Evolutionary conservation across 2,888 invertebrate genomes (phyloP), one percentile per base, ranked within the genome.

Genomic region (Ametastegia equiseti): DNA sequence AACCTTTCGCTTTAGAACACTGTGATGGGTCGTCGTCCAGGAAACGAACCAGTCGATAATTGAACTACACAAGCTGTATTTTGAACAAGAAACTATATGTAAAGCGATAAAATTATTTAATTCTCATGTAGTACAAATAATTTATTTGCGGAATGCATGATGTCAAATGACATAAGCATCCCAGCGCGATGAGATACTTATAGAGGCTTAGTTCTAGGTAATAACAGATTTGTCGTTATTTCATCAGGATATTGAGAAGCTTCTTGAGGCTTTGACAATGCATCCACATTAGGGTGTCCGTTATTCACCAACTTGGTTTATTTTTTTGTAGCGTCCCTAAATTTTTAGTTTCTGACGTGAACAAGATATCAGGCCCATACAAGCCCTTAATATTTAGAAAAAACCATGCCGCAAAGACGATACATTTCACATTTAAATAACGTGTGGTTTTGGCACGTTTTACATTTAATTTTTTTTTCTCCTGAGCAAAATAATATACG

Each of bases 1-100:
- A 71, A 47, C 45, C 71, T 47, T 47, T 71, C 71, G 71, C 71
- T 47, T 71, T 47, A 13, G 19, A 67, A 39, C 9, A 39, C 19
- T 7, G 11, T 23, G 54, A 54, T 19, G 23, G 23, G 11, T 54
- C 11, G 11, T 23, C 9, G 54, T 54, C 9, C 9, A 54, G 23
- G 11, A 54, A 54, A 23, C 19, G 1, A 2, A 54, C 11, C n/a
- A n/a, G n/a, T n/a, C n/a, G n/a, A n/a, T n/a, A n/a, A n/a, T n/a
- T n/a, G n/a, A n/a, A n/a, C n/a, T n/a, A 50, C n/a, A 7, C 19
- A n/a, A 23, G 54, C 54, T 7, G 54, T 23, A 54, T 23, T 54
- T 23, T 3, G 11, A 0, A 3, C 7, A 54, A 54, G 54, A 54
- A 23, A 54, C 19, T 54, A 54, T 23, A 19, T 11, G 1, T 9